Evolutionary conservation across 2,797 vertebrate species (phyloP).

Genomic region (Acipenser transmontanus): DNA sequence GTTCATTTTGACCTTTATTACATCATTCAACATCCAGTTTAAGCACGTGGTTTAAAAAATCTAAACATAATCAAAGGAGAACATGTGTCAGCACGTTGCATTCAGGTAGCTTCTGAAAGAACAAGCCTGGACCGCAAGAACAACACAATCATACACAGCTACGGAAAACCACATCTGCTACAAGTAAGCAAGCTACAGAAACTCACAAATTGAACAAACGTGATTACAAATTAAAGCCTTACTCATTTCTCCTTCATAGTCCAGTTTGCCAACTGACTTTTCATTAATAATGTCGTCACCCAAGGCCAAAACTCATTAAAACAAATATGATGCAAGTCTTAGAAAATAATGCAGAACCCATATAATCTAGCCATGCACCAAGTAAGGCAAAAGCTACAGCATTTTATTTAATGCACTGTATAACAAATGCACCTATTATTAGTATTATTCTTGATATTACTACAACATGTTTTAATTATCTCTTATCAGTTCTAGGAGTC

Average conservation of each 20-base stretch:
- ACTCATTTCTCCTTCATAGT: slow-evolving; percentile 42
- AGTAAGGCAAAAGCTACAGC: slow-evolving; percentile 80
- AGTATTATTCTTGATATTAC: slow-evolving; percentile 18
- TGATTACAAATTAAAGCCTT: slow-evolving; percentile 31
- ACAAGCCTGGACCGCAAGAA: slow-evolving; percentile 47
- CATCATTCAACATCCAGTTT: slow-evolving; percentile 63
- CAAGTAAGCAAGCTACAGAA: slow-evolving; percentile 74
- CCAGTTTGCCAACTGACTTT: slow-evolving; percentile 41
- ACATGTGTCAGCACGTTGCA: slow-evolving; percentile 27
- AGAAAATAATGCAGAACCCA: slow-evolving; percentile 65
- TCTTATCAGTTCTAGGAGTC: slow-evolving; percentile 32
- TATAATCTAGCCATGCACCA: slow-evolving; percentile 85
- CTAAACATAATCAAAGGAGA: slow-evolving; percentile 39
- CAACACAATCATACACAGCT: slow-evolving; percentile 66
- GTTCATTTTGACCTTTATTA: slow-evolving; percentile 64
- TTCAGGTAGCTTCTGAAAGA: slow-evolving; percentile 12
- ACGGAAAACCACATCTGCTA: slow-evolving; percentile 61
- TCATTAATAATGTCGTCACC: slow-evolving; percentile 46
- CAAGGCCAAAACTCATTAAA: slow-evolving; percentile 32
- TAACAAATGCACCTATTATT: slow-evolving; percentile 46
- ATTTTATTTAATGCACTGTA: slow-evolving; percentile 29
- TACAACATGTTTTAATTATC: slow-evolving; percentile 47
- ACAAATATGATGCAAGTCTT: slow-evolving; percentile 48
- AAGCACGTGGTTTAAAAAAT: slow-evolving; percentile 41
- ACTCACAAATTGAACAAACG: slow-evolving; percentile 50